Conservation (phyloP, 2,888 invertebrate genomes). For the Tryphoninae sp. region DNA sequence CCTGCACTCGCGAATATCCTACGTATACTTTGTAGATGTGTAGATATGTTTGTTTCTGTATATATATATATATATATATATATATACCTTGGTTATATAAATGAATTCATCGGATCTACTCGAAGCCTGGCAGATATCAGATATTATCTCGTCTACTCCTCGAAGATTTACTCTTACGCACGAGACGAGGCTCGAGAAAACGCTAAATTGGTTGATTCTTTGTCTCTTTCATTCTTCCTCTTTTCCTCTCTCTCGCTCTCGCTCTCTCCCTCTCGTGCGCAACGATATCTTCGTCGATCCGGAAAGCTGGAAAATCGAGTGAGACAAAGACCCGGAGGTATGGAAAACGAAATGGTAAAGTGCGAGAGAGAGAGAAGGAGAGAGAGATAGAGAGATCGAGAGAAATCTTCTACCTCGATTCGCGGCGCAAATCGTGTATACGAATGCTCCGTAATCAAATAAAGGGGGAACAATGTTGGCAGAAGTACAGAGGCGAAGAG, state of each 20-base stretch:
- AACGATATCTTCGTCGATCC: constrained; percentile 9
- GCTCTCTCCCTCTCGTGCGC: constrained; percentile 66
- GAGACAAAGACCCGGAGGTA: constrained; percentile 14
- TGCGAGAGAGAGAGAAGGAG: constrained; percentile 35
- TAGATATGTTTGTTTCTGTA: constrained; percentile 10
- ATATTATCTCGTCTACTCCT: constrained; percentile 16
- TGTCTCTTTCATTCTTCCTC: not conserved
- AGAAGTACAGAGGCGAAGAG: constrained; percentile 69
- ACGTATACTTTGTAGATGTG: constrained; percentile 33
- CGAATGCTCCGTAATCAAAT: constrained; percentile 81
- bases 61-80: constrained; percentile 1
- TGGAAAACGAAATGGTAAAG: constrained; percentile 16
- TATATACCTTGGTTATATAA: not conserved
- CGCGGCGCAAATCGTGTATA: constrained; percentile 77
- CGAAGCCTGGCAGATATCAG: constrained; percentile 2
- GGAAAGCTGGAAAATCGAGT: constrained; percentile 38
- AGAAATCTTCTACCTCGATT: constrained; percentile 48
- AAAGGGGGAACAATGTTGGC: constrained; percentile 80
- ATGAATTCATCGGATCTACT: constrained; percentile 21
- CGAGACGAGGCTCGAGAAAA: not conserved
- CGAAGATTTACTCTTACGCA: not conserved
- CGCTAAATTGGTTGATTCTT: not conserved
- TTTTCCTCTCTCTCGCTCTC: constrained; percentile 53
- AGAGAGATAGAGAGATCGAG: constrained; percentile 22
- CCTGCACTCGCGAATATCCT: constrained; percentile 70